Evolutionary conservation across 2,113 vertebrate species (phyloP), one percentile per base, ranked within the genome.

Genomic region (Haemorhous mexicanus): DNA sequence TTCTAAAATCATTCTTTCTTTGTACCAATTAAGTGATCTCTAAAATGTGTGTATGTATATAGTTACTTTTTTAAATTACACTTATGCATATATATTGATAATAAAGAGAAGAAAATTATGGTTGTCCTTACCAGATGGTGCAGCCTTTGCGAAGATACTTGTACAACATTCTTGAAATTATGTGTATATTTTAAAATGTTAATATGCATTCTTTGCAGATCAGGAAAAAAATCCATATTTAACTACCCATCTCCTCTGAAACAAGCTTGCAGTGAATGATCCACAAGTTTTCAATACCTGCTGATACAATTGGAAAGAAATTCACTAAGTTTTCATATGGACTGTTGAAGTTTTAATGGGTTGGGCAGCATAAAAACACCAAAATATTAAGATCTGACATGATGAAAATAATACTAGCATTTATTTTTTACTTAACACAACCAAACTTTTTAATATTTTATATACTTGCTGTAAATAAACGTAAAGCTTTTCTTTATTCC

Each of bases 1-100:
- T 41, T 90, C 72, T 32, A 86, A 86, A 95, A 97, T 87, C 16
- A 9, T 58, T 44, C 67, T 39, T 96, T 93, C n/a, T 67, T 74
- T 76, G 39, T 62, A 18, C 15, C 67, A 93, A 27, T 13, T 88
- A 79, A 89, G 15, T 0, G 0, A 69, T 23, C 39, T 72, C 58
- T 95, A 49, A 69, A 69, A 80, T 76, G 44, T 37, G 5, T 52
- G 7, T 53, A 53, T 91, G 47, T 37, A 66, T 69, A 61, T 47
- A 87, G 47, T 80, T 82, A 44, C 3, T 52, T 75, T 76, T 37
- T 8, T 47, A 39, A 46, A 76, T 27, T 64, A 52, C 18, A 43
- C 93, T 30, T 64, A 46, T 33, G 24, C 32, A 41, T n/a, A 27
- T 75, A 17, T 93, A 18, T 62, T 37, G 69, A 56, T 44, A 73